These are phyloP conservation scores for Hiodon alosoides DNA, from an alignment of 2,113 vertebrate species.

Conservation along the genomic window DNA sequence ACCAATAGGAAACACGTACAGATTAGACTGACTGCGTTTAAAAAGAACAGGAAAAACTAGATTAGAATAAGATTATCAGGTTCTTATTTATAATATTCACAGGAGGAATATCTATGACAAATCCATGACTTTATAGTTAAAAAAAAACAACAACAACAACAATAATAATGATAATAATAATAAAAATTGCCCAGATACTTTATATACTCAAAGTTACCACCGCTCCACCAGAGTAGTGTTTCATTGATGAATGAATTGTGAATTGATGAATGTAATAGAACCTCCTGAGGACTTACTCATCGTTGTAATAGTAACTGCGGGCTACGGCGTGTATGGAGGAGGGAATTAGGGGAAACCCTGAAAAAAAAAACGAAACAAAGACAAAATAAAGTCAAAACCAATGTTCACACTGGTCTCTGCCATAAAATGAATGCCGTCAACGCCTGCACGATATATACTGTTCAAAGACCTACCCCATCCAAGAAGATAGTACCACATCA, in stretches of 20 bases:
- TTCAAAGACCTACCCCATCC: conserved; percentile 82
- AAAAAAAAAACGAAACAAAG: conserved; percentile 5
- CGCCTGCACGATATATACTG: not conserved
- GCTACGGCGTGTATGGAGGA: conserved; percentile 85
- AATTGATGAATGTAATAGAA: too few species aligned
- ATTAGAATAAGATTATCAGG: too few species aligned
- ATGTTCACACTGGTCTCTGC: too few species aligned
- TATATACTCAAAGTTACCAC: not conserved
- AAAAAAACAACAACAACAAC: too few species aligned
- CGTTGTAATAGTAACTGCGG: conserved; percentile 89
- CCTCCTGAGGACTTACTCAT: conserved; percentile 75
- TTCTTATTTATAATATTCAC: too few species aligned
- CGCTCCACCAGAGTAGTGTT: not conserved
- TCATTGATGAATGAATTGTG: not conserved
- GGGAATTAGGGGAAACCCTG: conserved; percentile 92
- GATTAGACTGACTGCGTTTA: too few species aligned
- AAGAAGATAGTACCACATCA: conserved; percentile 95
- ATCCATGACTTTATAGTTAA: too few species aligned
- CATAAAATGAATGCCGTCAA: not conserved
- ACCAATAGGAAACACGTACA: too few species aligned
- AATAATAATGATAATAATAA: too few species aligned
- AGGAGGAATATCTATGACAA: too few species aligned
- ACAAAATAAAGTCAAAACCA: not conserved
- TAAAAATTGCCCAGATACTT: too few species aligned
- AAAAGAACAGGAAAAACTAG: too few species aligned